Conservation (phyloP, 2,113 vertebrate genomes). For the Cephalophus harveyi region DNA sequence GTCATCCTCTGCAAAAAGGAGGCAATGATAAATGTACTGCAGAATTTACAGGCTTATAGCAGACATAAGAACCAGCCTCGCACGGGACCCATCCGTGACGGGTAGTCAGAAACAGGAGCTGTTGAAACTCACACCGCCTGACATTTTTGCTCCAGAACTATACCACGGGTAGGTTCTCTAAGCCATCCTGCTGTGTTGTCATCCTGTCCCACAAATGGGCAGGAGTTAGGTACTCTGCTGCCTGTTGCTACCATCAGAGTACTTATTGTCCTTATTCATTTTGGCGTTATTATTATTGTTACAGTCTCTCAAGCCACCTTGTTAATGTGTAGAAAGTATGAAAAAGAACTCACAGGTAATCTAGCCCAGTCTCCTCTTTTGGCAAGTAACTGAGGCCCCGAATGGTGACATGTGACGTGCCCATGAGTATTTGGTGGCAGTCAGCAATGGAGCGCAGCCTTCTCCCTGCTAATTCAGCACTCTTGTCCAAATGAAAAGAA, state of each 20-base stretch:
- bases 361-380: neutral
- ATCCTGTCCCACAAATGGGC: neutral
- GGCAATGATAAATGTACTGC: accelerated
- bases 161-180: neutral
- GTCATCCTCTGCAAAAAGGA: neutral
- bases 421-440: neutral
- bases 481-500: neutral
- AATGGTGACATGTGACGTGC: neutral
- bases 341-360: neutral
- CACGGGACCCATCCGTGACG: accelerated
- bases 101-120: neutral
- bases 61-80: neutral
- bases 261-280: accelerated
- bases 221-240: accelerated
- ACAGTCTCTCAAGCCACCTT: neutral
- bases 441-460: neutral
- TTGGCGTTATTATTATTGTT: neutral
- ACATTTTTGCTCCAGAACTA: neutral
- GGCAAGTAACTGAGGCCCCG: neutral
- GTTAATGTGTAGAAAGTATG: neutral
- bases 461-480: neutral
- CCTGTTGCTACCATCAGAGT: neutral
- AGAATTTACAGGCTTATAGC: neutral
- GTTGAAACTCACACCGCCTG: neutral
- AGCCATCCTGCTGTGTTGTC: neutral